phyloP scores from a whole-genome alignment of 2,113 vertebrate genomes.

The Albula goreensis region DNA sequence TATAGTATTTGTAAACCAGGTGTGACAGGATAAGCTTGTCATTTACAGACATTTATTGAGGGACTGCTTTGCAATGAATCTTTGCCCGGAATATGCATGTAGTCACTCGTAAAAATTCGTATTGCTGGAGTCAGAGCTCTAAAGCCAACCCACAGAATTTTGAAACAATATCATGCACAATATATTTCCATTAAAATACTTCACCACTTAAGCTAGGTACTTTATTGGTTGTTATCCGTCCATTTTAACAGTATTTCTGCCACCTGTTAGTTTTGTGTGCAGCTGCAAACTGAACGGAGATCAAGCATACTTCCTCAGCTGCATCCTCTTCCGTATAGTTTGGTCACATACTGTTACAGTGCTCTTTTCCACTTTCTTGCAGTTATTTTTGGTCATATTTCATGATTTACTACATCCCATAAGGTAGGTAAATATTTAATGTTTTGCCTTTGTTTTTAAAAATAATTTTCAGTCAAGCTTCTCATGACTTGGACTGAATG shows the following conservation, averaged over 20 bases:
- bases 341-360: background rate
- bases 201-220: background rate
- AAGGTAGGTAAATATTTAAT: background rate
- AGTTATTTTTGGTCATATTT: background rate
- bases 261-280: background rate
- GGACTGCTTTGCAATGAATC: background rate
- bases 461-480: background rate
- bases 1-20: background rate
- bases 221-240: background rate
- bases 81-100: background rate
- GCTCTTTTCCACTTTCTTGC: background rate
- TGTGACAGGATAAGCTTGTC: background rate
- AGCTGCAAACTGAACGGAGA: background rate
- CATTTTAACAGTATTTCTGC: background rate
- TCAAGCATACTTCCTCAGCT: background rate
- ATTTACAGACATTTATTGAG: background rate
- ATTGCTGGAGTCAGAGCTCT: too few relatives aligned
- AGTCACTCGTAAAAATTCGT: too few relatives aligned
- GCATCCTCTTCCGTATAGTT: background rate
- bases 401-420: background rate
- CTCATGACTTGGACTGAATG: background rate
- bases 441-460: background rate
- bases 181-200: background rate
- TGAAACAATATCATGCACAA: background rate
- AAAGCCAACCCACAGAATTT: too few relatives aligned